These are phyloP conservation scores for Papilio glaucus DNA, from an alignment of 1,140 invertebrate genomes.

Conservation along the genomic window DNA sequence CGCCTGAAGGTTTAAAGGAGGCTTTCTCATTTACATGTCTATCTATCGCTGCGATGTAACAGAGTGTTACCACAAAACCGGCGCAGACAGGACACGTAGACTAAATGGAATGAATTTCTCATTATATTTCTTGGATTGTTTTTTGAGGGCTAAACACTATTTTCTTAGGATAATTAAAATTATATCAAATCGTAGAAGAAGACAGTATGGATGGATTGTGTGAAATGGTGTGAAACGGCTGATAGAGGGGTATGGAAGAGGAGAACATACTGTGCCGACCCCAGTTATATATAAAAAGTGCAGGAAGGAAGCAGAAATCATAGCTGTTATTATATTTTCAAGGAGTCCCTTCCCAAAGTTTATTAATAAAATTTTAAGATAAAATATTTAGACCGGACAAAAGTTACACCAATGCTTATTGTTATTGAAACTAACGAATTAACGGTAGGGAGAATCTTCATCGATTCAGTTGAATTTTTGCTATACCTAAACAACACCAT, in stretches of 20 bases:
- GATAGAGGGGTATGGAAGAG: too few species aligned
- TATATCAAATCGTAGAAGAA: too few species aligned
- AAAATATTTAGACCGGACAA: neutral
- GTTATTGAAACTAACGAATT: neutral
- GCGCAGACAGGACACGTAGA: neutral
- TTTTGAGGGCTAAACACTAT: neutral
- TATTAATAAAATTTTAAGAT: neutral
- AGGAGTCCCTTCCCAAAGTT: neutral
- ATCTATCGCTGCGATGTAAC: neutral
- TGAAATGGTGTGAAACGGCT: too few species aligned
- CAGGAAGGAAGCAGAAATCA: too few species aligned
- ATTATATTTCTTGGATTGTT: neutral
- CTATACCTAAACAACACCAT: too few species aligned
- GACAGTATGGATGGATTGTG: too few species aligned
- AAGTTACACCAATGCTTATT: neutral
- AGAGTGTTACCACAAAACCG: neutral
- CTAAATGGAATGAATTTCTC: neutral
- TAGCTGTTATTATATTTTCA: neutral
- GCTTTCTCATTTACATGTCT: neutral
- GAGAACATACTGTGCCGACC: too few species aligned
- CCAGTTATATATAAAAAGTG: too few species aligned
- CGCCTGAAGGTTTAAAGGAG: conserved; percentile 7
- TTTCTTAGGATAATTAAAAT: neutral
- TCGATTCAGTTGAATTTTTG: too few species aligned
- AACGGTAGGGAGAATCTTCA: too few species aligned